A percentile compares a stretch with the other conserved stretches of the same genome.
These are phyloP conservation scores for Montipora efflorescens DNA, from an alignment of 64 coral and sea anemone species.

Conservation along the genomic window DNA sequence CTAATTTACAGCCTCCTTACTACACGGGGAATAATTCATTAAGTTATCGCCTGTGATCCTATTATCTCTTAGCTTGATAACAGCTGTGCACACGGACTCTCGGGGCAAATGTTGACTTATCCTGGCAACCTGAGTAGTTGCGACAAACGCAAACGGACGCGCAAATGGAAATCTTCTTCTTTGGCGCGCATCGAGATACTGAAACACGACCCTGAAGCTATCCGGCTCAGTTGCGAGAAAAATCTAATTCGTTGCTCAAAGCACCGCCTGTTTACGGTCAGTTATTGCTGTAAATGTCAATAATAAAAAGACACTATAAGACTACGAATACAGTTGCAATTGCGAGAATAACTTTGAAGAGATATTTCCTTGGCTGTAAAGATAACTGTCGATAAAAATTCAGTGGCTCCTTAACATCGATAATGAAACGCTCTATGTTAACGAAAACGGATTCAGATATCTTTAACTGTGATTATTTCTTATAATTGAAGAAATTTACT, in stretches of 20 bases:
- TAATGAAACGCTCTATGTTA: background rate
- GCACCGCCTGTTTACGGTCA: background rate
- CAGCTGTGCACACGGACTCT: constrained; percentile 48
- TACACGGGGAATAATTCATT: constrained; percentile 63
- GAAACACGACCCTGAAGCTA: background rate
- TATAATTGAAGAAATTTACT: background rate
- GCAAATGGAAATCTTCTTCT: background rate
- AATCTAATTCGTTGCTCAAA: background rate
- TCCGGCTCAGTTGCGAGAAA: background rate
- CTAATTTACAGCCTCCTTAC: constrained; percentile 58
- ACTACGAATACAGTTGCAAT: background rate
- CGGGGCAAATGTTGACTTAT: constrained; percentile 15
- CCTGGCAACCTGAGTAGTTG: no score
- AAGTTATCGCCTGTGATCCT: constrained; percentile 66
- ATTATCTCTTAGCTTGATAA: constrained; percentile 43
- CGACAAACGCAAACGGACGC: no score
- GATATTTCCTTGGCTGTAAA: background rate
- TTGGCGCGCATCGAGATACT: background rate
- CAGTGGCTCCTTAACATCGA: background rate
- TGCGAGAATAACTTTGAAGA: background rate
- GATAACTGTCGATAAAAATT: background rate
- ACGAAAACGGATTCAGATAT: background rate
- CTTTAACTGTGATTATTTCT: background rate
- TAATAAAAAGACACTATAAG: background rate
- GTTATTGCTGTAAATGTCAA: background rate